Conservation (phyloP, 2,888 invertebrate species). For the Sarcophaga carnaria region DNA sequence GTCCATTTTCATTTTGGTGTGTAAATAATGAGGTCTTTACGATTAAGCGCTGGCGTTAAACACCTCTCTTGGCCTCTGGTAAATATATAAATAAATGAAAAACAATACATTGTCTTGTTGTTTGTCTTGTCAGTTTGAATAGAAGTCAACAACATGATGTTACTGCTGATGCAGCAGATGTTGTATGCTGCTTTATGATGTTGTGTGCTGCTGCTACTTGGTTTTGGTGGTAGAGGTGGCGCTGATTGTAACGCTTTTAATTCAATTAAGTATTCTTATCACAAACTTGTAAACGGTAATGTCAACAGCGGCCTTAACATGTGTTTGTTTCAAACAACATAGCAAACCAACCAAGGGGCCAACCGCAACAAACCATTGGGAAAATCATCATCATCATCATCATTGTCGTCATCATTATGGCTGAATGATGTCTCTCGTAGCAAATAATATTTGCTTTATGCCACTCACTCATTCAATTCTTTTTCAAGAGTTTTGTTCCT, state of each 20-base stretch:
- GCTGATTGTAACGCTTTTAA: slow-evolving; percentile 44
- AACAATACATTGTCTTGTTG: slow-evolving; percentile 33
- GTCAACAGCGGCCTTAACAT: slow-evolving; percentile 66
- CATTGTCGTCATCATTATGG: not conserved
- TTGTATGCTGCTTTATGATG: not conserved
- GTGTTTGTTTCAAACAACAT: slow-evolving; percentile 49
- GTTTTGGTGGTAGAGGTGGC: not conserved
- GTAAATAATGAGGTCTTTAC: not conserved
- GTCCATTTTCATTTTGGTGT: not conserved
- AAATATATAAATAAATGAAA: not conserved
- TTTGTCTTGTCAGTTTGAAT: slow-evolving; percentile 48
- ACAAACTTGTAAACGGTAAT: slow-evolving; percentile 65
- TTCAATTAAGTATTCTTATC: slow-evolving; percentile 68
- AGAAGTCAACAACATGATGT: slow-evolving; percentile 27
- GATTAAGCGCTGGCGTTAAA: slow-evolving; percentile 35
- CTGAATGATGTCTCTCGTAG: not conserved
- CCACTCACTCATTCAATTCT: slow-evolving; percentile 38
- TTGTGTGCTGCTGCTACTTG: not conserved
- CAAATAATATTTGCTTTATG: slow-evolving; percentile 34
- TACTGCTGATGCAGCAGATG: slow-evolving; percentile 19
- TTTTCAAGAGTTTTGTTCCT: not conserved
- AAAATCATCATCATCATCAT: slow-evolving; percentile 21
- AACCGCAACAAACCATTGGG: slow-evolving; percentile 24
- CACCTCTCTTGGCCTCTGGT: slow-evolving; percentile 1
- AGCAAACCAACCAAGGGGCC: not conserved